Evolutionary conservation across 2,888 invertebrate species (phyloP).

Genomic region (Euphydryas editha): DNA sequence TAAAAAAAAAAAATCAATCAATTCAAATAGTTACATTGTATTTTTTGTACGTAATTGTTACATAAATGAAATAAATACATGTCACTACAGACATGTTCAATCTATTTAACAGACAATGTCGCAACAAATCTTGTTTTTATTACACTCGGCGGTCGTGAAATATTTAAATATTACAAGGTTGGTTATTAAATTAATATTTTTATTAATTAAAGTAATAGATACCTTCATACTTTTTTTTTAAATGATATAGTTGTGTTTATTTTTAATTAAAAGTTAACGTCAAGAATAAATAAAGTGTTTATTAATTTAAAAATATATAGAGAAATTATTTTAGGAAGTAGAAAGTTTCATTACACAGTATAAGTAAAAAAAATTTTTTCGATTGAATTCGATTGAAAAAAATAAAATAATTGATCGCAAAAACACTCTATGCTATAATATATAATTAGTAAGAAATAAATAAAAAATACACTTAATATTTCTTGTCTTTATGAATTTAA

Average conservation of each 20-base stretch:
- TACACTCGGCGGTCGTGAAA: constrained; percentile 15
- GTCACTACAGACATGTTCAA: constrained; percentile 27
- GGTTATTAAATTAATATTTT: neutral
- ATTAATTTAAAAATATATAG: no score
- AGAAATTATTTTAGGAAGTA: no score
- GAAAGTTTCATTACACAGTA: no score
- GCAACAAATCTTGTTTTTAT: constrained; percentile 26
- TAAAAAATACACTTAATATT: no score
- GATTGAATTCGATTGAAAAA: no score
- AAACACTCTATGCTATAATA: no score
- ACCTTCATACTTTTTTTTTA: neutral
- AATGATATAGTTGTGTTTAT: neutral
- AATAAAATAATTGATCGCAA: no score
- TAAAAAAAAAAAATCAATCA: neutral
- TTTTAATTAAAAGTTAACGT: no score
- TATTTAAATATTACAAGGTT: constrained; percentile 17
- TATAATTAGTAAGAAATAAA: no score
- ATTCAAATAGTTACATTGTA: neutral
- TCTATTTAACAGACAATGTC: constrained; percentile 23
- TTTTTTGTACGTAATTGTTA: neutral
- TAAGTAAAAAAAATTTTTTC: no score
- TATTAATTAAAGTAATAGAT: constrained; percentile 2
- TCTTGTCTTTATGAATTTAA: no score
- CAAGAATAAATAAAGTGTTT: no score
- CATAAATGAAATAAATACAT: constrained; percentile 8